phyloP scores from a whole-genome alignment of 2,113 vertebrate genomes.

The Austrofundulus limnaeus region DNA sequence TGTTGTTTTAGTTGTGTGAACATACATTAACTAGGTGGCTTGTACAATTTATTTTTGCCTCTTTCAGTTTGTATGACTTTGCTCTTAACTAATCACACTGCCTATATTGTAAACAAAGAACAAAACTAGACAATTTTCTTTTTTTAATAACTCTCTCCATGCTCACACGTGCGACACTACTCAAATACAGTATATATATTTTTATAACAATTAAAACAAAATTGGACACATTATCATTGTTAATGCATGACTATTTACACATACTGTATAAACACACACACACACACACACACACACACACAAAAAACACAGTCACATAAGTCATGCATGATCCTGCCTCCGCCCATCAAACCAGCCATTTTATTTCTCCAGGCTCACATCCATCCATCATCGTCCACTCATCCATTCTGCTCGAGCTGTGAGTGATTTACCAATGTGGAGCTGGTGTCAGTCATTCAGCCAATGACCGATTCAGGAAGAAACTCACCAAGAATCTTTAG shows the following conservation, averaged over 20 bases:
- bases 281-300: slow-evolving; percentile 30
- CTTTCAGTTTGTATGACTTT: background rate
- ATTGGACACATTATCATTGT: slow-evolving; percentile 18
- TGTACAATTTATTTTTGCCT: background rate
- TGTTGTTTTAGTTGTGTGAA: background rate
- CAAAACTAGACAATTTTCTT: background rate
- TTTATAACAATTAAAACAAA: slow-evolving; percentile 7
- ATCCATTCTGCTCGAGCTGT: slow-evolving; percentile 28
- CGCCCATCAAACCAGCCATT: slow-evolving; percentile 22
- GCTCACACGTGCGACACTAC: too few relatives aligned
- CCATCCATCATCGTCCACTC: slow-evolving; percentile 45
- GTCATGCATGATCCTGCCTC: slow-evolving; percentile 4
- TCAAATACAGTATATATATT: too few relatives aligned
- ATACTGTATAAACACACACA: slow-evolving; percentile 33
- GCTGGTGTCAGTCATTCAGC: slow-evolving; percentile 39
- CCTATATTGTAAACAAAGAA: background rate
- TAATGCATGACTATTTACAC: slow-evolving; percentile 34
- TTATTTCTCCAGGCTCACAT: slow-evolving; percentile 3
- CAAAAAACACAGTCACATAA: slow-evolving; percentile 3
- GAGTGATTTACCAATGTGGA: slow-evolving; percentile 36
- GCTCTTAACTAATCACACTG: background rate
- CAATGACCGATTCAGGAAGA: slow-evolving; percentile 19
- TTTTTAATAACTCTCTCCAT: background rate
- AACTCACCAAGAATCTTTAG: slow-evolving; percentile 89
- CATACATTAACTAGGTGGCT: background rate